Conservation (phyloP, 2,888 invertebrate species). For the Drosophila formosana region DNA sequence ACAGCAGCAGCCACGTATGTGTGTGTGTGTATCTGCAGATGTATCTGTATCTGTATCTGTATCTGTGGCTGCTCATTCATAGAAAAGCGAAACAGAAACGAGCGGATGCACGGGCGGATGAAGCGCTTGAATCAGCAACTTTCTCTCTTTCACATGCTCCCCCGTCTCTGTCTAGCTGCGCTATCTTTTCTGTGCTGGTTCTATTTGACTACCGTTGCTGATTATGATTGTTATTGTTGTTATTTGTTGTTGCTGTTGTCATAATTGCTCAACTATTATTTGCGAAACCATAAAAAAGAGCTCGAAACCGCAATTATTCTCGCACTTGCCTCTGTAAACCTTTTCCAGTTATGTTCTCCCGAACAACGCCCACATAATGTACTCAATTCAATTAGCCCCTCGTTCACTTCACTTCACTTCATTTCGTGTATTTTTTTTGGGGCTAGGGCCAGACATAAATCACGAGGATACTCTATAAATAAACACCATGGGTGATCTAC, state of each 20-base stretch:
- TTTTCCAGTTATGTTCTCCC: not conserved
- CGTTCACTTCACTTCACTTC: not conserved
- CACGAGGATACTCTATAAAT: conserved; percentile 53
- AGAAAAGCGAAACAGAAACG: conserved; percentile 59
- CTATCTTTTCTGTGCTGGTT: conserved; percentile 34
- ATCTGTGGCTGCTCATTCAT: conserved; percentile 66
- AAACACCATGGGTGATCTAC: conserved; percentile 60
- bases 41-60: conserved; percentile 25
- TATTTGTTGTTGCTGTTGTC: conserved; percentile 61
- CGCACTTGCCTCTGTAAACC: not conserved
- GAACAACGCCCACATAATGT: not conserved
- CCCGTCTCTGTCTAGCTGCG: conserved; percentile 9
- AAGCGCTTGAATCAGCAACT: conserved; percentile 71
- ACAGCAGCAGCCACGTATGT: conserved; percentile 10
- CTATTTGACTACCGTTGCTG: conserved; percentile 72
- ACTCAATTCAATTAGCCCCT: not conserved
- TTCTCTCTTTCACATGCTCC: conserved; percentile 16
- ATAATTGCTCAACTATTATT: conserved; percentile 64
- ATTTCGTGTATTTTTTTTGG: not conserved
- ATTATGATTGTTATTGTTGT: conserved; percentile 57
- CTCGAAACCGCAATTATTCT: conserved; percentile 8
- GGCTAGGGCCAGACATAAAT: conserved; percentile 20
- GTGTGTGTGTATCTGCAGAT: conserved; percentile 10
- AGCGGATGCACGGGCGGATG: conserved; percentile 81
- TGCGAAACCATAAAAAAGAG: conserved; percentile 38